phyloP scores from a whole-genome alignment of 2,113 vertebrate species.

The Ahaetulla prasina region DNA sequence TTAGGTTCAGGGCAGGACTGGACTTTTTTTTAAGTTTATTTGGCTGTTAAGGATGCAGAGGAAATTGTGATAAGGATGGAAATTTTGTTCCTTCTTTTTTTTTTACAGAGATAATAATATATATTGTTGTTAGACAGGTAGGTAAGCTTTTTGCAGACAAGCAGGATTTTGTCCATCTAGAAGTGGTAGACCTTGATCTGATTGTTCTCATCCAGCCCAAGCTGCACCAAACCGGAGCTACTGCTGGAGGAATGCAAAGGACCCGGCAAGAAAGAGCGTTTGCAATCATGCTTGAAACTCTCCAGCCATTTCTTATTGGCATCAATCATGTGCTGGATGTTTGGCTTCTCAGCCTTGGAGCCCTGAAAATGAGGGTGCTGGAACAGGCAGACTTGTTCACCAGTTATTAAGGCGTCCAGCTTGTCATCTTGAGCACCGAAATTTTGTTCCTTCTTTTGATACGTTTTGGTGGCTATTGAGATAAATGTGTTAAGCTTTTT shows the following conservation, averaged over 20 bases:
- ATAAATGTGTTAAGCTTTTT: background rate
- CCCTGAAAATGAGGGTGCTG: too few species aligned
- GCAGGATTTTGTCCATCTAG: conserved; percentile 41
- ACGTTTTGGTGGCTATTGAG: background rate
- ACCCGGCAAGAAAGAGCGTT: conserved; percentile 71
- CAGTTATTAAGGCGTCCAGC: too few species aligned
- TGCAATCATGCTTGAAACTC: too few species aligned
- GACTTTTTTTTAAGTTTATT: background rate
- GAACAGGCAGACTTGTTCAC: too few species aligned
- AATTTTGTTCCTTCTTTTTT: background rate
- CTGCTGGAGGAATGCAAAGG: conserved; percentile 50
- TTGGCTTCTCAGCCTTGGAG: too few species aligned
- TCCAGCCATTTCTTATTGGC: too few species aligned
- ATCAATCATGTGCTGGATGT: too few species aligned
- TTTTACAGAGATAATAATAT: rapidly evolving
- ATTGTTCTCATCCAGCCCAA: conserved; percentile 83
- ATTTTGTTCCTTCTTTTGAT: background rate
- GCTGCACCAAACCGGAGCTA: conserved; percentile 71
- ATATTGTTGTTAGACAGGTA: rapidly evolving
- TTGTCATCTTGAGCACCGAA: too few species aligned
- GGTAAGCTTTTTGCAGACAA: background rate
- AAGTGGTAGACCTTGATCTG: conserved; percentile 82
- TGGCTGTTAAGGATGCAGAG: background rate
- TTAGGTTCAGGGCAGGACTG: background rate
- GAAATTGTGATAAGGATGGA: background rate